Evolutionary conservation across 2,888 invertebrate genomes (phyloP).

Genomic region (Seira ritae): DNA sequence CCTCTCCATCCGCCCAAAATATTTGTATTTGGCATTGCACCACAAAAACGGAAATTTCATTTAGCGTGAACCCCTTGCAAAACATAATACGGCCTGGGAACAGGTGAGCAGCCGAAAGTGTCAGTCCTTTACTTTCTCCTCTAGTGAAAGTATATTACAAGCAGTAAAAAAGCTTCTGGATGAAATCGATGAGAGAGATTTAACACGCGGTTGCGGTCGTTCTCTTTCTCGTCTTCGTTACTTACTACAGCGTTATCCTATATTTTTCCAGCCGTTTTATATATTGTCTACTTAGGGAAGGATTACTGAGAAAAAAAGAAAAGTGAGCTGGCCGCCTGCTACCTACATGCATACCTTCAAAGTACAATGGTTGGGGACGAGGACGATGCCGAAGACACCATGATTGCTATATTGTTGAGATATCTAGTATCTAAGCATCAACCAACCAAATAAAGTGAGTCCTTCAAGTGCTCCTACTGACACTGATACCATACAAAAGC

Average conservation of each 20-base stretch:
- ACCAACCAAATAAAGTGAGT: background rate
- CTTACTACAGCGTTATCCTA: background rate
- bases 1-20: background rate
- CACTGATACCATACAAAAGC: background rate
- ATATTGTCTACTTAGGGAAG: background rate
- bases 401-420: no score
- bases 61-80: background rate
- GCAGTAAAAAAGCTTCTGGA: conserved; percentile 13
- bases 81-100: conserved; percentile 9
- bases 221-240: background rate
- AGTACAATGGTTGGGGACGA: no score
- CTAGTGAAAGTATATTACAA: conserved; percentile 15
- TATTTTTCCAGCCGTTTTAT: background rate
- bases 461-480: background rate
- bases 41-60: background rate
- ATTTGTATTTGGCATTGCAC: background rate
- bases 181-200: conserved; percentile 40
- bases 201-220: conserved; percentile 10
- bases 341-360: no score
- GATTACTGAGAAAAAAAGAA: background rate
- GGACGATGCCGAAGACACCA: no score
- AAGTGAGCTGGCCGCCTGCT: background rate
- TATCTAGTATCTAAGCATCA: background rate
- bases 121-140: background rate
- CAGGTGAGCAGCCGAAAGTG: conserved; percentile 10